phyloP scores from a whole-genome alignment of 2,113 vertebrate species.

The Chelonoidis abingdonii region DNA sequence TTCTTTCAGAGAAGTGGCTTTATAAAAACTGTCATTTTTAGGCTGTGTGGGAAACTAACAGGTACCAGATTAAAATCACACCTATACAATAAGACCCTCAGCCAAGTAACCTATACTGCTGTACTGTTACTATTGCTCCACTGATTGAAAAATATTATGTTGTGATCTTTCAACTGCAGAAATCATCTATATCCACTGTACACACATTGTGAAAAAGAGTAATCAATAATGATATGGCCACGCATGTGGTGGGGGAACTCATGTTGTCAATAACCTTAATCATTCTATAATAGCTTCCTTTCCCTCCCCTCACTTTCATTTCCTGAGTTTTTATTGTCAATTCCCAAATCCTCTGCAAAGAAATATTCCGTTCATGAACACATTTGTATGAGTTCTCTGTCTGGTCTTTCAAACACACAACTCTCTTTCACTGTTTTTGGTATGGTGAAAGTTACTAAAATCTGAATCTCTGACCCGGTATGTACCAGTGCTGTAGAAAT shows the following conservation, averaged over 20 bases:
- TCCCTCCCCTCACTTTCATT: not conserved
- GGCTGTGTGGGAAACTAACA: not conserved
- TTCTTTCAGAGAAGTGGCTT: not conserved
- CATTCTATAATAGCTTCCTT: not conserved
- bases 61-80: not conserved
- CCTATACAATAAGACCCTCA: not conserved
- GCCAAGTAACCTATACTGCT: not conserved
- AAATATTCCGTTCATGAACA: not conserved
- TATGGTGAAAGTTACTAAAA: not conserved
- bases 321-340: not conserved
- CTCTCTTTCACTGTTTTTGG: not conserved
- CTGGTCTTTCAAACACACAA: not conserved
- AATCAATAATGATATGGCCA: not conserved
- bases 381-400: not conserved
- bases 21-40: not conserved
- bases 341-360: not conserved
- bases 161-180: not conserved
- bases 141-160: not conserved
- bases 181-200: not conserved
- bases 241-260: not conserved
- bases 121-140: too few relatives aligned
- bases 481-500: not conserved
- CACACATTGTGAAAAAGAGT: not conserved
- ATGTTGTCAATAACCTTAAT: not conserved
- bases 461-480: too few relatives aligned